These are phyloP conservation scores for Gymnobelideus leadbeateri DNA, from an alignment of 2,113 vertebrate species.

Conservation along the genomic window DNA sequence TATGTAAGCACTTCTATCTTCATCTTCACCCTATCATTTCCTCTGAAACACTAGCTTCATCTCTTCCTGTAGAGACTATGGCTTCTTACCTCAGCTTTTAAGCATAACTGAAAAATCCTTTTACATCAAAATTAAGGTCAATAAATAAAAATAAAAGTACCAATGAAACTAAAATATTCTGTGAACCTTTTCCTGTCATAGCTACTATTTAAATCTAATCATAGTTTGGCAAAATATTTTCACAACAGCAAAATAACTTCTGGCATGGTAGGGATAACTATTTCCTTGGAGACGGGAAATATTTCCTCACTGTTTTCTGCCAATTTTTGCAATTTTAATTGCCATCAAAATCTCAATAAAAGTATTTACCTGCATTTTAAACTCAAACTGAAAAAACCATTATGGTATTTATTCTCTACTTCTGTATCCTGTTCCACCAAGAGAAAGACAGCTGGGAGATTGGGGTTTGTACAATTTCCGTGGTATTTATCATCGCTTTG, in stretches of 20 bases:
- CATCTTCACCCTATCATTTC: background rate
- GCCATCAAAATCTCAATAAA: conserved; percentile 38
- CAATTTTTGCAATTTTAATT: conserved; percentile 15
- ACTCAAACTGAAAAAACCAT: conserved; percentile 31
- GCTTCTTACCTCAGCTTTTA: background rate
- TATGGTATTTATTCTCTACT: background rate
- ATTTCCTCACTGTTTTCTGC: background rate
- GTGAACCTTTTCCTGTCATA: background rate
- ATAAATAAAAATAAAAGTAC: conserved; percentile 3
- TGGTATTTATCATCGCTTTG: background rate
- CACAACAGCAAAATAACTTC: background rate
- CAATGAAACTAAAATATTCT: conserved; percentile 40
- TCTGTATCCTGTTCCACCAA: background rate
- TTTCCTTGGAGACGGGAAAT: conserved; percentile 35
- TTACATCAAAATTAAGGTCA: conserved; percentile 5
- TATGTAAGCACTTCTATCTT: background rate
- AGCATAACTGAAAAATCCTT: background rate
- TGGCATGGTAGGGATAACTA: conserved; percentile 7
- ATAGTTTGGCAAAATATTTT: conserved; percentile 28
- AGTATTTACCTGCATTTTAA: conserved; percentile 10
- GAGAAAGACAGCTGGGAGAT: background rate
- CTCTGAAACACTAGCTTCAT: background rate
- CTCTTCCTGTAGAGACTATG: conserved; percentile 1
- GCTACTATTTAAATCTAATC: background rate
- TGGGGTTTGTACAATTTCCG: background rate